Base-by-base conservation (phyloP, 92 coral and sea anemone genomes). In the Actinernus sp. region DNA sequence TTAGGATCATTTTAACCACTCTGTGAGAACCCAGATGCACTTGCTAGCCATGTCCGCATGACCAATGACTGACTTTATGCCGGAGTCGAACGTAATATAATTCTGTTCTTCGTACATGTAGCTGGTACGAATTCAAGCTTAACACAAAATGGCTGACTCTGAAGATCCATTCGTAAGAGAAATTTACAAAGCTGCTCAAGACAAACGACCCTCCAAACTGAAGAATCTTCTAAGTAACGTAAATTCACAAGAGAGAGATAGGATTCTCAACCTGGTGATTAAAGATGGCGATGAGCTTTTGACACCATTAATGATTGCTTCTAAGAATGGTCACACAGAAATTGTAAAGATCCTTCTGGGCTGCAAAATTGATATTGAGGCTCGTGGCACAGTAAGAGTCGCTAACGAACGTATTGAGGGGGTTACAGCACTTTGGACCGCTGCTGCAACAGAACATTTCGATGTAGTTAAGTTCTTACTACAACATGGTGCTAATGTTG, bases 341-440 rank as follows among this genome's bases (percentile, higher is more conserved):
- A 68, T 87, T 7, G 94, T 88, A 31, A 83, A 78, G 46, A 62
- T 88, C 50, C 90, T 88, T 45, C 79, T 88, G 26, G 56, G 80
- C 3, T 88, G 72, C 77, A 75, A 80, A 21, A 90, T 90, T 19
- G 75, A 83, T 47, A 65, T 88, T n/a, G 90, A 83, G 58, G 86
- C 90, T 3, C 68, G 82, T 41, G 94, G 94, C 21, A 88, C 90
- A 1, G 89, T 88, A 0, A 88, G 83, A 49, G 83, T 88, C 20
- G 94, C 83, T 19, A 87, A 88, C 45, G 87, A 88, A 43, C 80
- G 83, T 4, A 88, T 88, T 17, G 94, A 88, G 43, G 87, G 84
- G 23, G 72, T 83, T 29, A 63, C 90, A 14, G 83, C 94, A 39
- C 56, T 88, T 5, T 88, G 94, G 94, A 90, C 90, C 31, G 94